Evolutionary conservation across 2,113 vertebrate species (phyloP).

Genomic region (Gallinago undulata): DNA sequence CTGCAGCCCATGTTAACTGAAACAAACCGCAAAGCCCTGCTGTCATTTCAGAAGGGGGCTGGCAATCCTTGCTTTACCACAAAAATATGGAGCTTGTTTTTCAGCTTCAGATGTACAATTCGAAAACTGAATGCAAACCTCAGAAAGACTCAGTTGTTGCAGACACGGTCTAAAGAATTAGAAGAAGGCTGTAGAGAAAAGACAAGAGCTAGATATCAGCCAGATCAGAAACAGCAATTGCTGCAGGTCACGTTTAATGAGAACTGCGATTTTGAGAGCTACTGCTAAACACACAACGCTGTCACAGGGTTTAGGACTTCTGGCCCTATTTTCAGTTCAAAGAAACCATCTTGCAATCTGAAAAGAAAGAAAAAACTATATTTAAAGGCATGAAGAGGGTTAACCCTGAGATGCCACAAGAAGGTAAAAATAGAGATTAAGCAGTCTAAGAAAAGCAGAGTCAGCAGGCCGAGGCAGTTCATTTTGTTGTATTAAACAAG

Average conservation of each 20-base stretch:
- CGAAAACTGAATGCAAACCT: constrained; percentile 22
- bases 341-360: background rate
- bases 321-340: background rate
- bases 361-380: background rate
- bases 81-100: constrained; percentile 39
- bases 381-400: background rate
- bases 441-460: background rate
- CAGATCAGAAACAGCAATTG: background rate
- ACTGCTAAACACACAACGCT: background rate
- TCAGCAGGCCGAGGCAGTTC: background rate
- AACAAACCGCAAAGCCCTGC: constrained; percentile 12
- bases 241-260: background rate
- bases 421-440: background rate
- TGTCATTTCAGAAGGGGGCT: background rate
- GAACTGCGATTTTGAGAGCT: background rate
- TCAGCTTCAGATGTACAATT: constrained; percentile 15
- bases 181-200: background rate
- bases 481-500: background rate
- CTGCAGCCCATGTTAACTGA: background rate
- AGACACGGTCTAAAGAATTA: background rate
- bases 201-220: background rate
- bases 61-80: background rate
- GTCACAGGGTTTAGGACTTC: background rate
- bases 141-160: background rate
- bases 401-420: background rate